Percentiles rank a stretch among this genome's conserved stretches.
Evolutionary conservation across 1,140 invertebrate species (phyloP).

Genomic region (Paraescarpia echinospica): DNA sequence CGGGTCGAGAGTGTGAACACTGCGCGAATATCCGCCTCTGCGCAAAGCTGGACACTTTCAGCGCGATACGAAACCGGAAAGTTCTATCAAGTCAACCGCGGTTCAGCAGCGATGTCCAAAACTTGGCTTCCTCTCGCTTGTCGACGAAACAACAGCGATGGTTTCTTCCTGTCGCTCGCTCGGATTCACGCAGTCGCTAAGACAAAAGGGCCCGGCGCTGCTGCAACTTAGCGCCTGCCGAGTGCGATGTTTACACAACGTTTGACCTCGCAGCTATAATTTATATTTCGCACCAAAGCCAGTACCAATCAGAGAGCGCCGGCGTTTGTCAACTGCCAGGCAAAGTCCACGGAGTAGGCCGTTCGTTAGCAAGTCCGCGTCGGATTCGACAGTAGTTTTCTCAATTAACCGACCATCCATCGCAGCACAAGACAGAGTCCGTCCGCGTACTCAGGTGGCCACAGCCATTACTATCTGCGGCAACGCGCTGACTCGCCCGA

Average conservation of each 20-base stretch:
- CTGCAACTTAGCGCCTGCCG: not conserved
- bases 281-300: slow-evolving; percentile 5
- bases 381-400: not conserved
- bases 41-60: not conserved
- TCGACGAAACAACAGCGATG: not conserved
- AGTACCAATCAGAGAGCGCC: not conserved
- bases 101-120: not conserved
- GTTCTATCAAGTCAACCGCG: not conserved
- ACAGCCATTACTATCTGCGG: not conserved
- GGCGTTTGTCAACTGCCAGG: not conserved
- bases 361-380: not conserved
- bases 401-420: slow-evolving; percentile 1
- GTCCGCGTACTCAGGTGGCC: not conserved
- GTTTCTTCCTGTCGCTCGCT: not conserved
- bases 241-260: not conserved
- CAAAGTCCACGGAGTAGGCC: not conserved
- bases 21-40: not conserved
- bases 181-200: not conserved
- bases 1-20: not conserved
- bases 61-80: not conserved
- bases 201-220: not conserved
- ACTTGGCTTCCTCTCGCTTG: not conserved
- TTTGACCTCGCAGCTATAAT: not conserved
- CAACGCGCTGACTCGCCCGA: not conserved
- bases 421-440: not conserved